phyloP scores from a whole-genome alignment of 2,888 invertebrate species.

The Sabellastarte sp. region DNA sequence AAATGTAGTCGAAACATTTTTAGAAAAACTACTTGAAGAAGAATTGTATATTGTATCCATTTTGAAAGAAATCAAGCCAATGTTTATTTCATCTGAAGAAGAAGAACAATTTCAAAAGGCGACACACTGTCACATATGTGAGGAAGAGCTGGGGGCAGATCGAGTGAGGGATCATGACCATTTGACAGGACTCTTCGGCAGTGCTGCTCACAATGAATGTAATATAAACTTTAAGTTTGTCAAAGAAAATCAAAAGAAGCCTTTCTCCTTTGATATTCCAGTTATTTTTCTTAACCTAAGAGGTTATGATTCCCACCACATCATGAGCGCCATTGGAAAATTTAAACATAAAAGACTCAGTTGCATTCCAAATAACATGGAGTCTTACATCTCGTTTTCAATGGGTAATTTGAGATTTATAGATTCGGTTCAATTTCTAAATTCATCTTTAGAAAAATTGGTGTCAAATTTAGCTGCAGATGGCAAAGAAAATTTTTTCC shows the following conservation, averaged over 20 bases:
- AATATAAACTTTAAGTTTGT: constrained; percentile 6
- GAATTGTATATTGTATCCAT: neutral
- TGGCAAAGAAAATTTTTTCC: no score
- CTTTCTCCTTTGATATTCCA: neutral
- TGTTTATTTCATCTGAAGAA: neutral
- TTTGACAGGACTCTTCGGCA: constrained; percentile 17
- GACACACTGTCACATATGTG: constrained; percentile 3
- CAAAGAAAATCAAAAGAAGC: neutral
- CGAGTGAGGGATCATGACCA: constrained; percentile 20
- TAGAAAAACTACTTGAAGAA: constrained; percentile 1
- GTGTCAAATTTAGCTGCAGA: no score
- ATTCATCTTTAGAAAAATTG: no score
- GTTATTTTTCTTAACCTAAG: constrained; percentile 18
- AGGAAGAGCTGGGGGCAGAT: neutral
- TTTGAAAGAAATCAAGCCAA: neutral
- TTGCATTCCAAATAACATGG: constrained; percentile 13
- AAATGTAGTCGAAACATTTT: constrained; percentile 9
- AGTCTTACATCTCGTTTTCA: neutral
- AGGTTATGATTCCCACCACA: constrained; percentile 19
- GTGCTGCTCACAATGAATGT: constrained; percentile 21
- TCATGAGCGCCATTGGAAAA: constrained; percentile 15
- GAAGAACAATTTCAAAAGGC: neutral
- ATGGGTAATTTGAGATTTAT: neutral
- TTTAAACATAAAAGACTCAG: constrained; percentile 17
- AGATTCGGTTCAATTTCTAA: neutral